phyloP scores from a whole-genome alignment of 2,797 vertebrate species.

The Poecilia gillii region DNA sequence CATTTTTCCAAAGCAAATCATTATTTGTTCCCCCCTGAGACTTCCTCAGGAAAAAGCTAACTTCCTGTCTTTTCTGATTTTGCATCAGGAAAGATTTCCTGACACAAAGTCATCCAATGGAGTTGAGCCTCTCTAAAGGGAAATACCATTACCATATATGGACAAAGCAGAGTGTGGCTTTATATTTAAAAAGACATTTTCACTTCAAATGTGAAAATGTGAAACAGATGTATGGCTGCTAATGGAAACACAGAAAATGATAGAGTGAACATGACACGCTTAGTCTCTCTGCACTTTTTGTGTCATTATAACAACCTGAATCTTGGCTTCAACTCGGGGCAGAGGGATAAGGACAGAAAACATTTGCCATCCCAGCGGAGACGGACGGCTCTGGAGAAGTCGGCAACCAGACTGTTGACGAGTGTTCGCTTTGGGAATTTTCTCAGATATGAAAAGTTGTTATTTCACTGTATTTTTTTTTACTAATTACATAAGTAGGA shows the following conservation, averaged over 20 bases:
- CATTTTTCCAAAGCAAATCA: not conserved
- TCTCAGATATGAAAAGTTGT: not conserved
- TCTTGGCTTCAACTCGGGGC: not conserved
- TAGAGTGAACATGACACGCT: not conserved
- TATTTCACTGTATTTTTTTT: not conserved
- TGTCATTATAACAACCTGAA: not conserved
- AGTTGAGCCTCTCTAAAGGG: not conserved
- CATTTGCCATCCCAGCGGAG: not conserved
- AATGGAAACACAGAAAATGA: not conserved
- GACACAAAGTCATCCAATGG: not conserved
- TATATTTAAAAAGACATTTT: not conserved
- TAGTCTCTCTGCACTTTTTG: not conserved
- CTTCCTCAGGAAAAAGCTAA: too few species aligned
- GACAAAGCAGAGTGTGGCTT: not conserved
- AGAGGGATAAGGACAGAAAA: not conserved
- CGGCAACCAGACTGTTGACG: not conserved
- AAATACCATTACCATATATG: not conserved
- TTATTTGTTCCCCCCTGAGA: too few species aligned
- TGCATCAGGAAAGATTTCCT: not conserved
- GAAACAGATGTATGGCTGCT: not conserved
- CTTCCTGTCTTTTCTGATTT: too few species aligned
- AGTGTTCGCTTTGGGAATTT: not conserved
- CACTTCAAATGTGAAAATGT: not conserved
- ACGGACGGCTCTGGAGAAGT: not conserved
- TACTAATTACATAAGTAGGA: not conserved